phyloP scores from a whole-genome alignment of 2,113 vertebrate species.

The Illadopsis cleaveri region DNA sequence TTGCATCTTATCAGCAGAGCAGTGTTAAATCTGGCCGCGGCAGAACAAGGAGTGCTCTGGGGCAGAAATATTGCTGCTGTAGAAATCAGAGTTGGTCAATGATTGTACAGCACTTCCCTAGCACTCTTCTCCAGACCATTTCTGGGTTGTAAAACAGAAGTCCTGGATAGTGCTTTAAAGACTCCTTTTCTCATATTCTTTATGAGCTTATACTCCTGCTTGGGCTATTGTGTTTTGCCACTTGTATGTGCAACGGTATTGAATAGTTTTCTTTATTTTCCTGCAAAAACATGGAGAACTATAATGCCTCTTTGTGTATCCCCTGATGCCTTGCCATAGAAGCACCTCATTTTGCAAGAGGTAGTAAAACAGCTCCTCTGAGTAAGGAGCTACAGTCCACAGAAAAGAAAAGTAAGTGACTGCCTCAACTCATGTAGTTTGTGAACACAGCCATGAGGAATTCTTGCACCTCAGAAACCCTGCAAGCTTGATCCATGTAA shows the following conservation, averaged over 20 bases:
- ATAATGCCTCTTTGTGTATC: not conserved
- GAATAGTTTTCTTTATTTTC: not conserved
- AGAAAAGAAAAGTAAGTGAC: not conserved
- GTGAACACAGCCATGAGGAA: not conserved
- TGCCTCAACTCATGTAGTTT: not conserved
- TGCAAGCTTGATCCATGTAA: not conserved
- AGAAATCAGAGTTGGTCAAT: not conserved
- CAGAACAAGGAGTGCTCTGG: not conserved
- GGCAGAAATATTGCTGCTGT: not conserved
- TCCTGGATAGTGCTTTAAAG: not conserved
- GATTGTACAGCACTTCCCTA: not conserved
- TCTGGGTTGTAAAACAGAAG: not conserved
- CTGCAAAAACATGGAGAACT: not conserved
- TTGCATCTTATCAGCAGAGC: not conserved
- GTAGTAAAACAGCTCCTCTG: not conserved
- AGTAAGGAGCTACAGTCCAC: not conserved
- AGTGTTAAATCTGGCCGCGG: not conserved
- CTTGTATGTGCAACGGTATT: not conserved
- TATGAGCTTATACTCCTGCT: not conserved
- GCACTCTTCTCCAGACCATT: not conserved
- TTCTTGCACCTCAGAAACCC: not conserved
- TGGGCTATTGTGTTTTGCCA: not conserved
- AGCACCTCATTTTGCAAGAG: not conserved
- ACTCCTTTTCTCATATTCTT: not conserved
- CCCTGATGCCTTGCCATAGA: not conserved